Percentiles rank a stretch among this genome's conserved stretches.
These are phyloP conservation scores for Rhabdophis nuchalis DNA, from an alignment of 2,797 vertebrate species.

Conservation along the genomic window DNA sequence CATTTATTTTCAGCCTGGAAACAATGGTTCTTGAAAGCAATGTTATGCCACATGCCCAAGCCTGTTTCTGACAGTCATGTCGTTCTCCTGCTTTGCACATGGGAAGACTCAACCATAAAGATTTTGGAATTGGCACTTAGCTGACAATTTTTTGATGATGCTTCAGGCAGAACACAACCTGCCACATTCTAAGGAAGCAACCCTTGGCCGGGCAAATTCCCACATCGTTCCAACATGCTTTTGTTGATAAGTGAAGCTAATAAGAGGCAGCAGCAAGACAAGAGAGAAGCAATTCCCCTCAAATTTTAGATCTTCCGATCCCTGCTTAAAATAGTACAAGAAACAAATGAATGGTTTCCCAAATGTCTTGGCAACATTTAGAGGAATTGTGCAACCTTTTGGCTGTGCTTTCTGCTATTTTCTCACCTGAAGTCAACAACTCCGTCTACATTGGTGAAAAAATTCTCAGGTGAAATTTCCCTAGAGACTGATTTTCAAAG, in stretches of 20 bases:
- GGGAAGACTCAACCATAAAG: conserved; percentile 37
- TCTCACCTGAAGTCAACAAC: conserved; percentile 48
- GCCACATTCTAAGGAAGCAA: conserved; percentile 20
- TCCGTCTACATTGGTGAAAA: conserved; percentile 66
- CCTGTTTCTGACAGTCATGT: conserved; percentile 62
- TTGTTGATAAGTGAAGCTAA: conserved; percentile 27
- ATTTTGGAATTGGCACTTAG: not conserved
- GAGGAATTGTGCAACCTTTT: conserved; percentile 50
- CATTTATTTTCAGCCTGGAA: conserved; percentile 32
- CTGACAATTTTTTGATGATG: conserved; percentile 39
- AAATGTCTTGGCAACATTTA: conserved; percentile 44
- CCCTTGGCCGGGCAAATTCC: conserved; percentile 3
- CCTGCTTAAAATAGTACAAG: conserved; percentile 29
- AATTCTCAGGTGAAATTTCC: conserved; percentile 34
- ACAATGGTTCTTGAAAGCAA: conserved; percentile 49
- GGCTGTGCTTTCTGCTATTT: conserved; percentile 48
- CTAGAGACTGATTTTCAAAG: conserved; percentile 52
- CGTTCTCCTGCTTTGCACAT: conserved; percentile 28
- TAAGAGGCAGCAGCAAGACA: conserved; percentile 14
- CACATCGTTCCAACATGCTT: conserved; percentile 12
- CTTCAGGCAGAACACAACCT: conserved; percentile 27
- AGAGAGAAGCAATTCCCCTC: not conserved
- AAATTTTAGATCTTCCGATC: not conserved
- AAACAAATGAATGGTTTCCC: conserved; percentile 15
- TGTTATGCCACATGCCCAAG: conserved; percentile 55